These are phyloP conservation scores for Empis stercorea DNA, from an alignment of 2,888 invertebrate genomes.

Conservation along the genomic window DNA sequence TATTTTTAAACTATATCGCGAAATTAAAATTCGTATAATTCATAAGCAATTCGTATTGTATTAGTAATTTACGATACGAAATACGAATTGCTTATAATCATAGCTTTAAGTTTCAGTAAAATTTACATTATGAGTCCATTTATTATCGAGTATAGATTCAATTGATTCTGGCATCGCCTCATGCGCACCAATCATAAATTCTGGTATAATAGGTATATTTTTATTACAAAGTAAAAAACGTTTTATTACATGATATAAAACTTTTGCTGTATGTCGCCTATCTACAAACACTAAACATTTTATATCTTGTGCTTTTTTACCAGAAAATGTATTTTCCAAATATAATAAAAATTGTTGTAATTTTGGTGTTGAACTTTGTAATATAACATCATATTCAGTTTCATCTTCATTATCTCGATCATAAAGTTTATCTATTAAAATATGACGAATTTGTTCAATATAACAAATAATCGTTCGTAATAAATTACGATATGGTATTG, in stretches of 20 bases:
- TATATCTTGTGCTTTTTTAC: slow-evolving; percentile 25
- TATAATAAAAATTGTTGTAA: slow-evolving; percentile 47
- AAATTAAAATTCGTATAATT: no score
- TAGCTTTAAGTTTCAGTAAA: no score
- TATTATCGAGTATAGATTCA: slow-evolving; percentile 22
- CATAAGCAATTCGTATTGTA: no score
- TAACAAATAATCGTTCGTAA: slow-evolving; percentile 20
- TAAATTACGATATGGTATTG: slow-evolving; percentile 26
- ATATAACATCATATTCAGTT: slow-evolving; percentile 29
- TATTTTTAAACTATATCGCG: no score
- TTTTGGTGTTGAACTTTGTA: slow-evolving; percentile 51
- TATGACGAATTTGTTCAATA: slow-evolving; percentile 38
- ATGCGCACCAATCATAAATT: slow-evolving; percentile 55
- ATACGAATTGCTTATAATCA: no score
- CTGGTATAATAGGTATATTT: slow-evolving; percentile 45
- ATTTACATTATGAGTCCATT: slow-evolving; percentile 22
- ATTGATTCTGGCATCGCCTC: slow-evolving; percentile 18
- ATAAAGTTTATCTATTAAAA: slow-evolving; percentile 41
- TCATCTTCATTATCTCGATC: slow-evolving; percentile 22
- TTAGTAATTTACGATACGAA: no score
- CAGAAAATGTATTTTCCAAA: slow-evolving; percentile 43
- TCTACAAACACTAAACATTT: slow-evolving; percentile 30
- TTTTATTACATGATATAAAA: slow-evolving; percentile 54
- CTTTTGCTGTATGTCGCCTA: slow-evolving; percentile 56
- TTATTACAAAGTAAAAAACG: slow-evolving; percentile 37